Base-by-base conservation (phyloP, 2,888 invertebrate species). In the Megastigmus dorsalis region DNA sequence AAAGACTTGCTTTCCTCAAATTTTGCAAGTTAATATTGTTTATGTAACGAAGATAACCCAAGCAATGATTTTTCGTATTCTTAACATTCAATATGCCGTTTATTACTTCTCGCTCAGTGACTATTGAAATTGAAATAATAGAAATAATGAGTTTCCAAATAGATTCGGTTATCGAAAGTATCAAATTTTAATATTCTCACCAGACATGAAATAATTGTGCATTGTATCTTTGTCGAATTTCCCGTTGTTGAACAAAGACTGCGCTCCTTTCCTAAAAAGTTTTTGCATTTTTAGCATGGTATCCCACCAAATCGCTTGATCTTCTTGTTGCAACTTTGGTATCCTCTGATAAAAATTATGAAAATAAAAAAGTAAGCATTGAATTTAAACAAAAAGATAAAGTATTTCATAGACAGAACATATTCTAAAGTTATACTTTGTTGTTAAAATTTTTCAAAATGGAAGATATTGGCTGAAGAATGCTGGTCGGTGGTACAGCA, bases 181-280 rank as follows among this genome's bases (percentile, higher is more conserved):
- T 43, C 4, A 28, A 7, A 15, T 52, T 62, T 48, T 2, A 30
- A 3, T 15, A 20, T 3, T 20, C 83, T 88, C 89, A 97, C 97
- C 98, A 73, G 98, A 98, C 98, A 99, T 99, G 85, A 97, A 98
- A 86, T 98, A 99, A 88, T 97, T 98, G 84, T 99, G 99, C 93
- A 96, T 97, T 0, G 94, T 93, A 66, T 98, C 97, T 80, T 95
- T 93, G 82, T 95, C 95, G 84, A 99, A 94, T 88, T 95, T 95
- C 5, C 95, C 95, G 78, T 93, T 90, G 65, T 94, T 93, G 83
- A 92, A 94, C 15, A 98, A 90, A n/a, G 96, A 95, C 33, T 93
- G 92, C 0, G 98, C 94, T 0, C 97, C 97, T 89, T 97, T 98
- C 9, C 98, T 90, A 79, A 99, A 93, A 20, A 98, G 89, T 85